Base-by-base conservation (phyloP, 2,113 vertebrate genomes). In the Chaetodon trifascialis region DNA sequence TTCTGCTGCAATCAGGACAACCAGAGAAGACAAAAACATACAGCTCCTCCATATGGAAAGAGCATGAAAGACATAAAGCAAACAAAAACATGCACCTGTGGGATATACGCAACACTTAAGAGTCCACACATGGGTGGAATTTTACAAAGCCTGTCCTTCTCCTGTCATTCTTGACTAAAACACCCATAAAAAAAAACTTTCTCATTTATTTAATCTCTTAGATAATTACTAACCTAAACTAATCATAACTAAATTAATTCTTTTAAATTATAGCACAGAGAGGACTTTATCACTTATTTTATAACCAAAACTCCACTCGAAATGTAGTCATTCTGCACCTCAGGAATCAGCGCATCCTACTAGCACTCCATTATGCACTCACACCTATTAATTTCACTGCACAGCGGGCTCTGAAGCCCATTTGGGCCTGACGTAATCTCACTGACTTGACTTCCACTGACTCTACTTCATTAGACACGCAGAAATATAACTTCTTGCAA, bases 21-120 rank as follows among this genome's bases (percentile, higher is more conserved):
- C 14, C 17, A 1, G 49, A 49, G 34, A 34, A 73, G 66, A 71
- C 65, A 19, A 65, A 78, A 30, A 83, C 84, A 73, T 84, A 73
- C 55, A 64, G 63, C 38, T 2, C 1, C 1, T 42, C 70, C 78
- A 76, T 84, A 84, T 84, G 79, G 84, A 67, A 52, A 63, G 19
- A 40, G 21, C 38, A 56, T 68, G 60, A 68, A 64, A 40, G 16
- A 74, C 44, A 64, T 15, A 25, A 66, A 62, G 52, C 60, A 72
- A 66, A 70, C 17, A 51, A 23, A 44, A 11, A 67, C 49, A 67
- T 5, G 25, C 69, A 89, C 73, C 65, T 84, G 65, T 62, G 65
- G 23, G 42, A 62, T n/a, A 17, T 30, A 30, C 30, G 5, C 66
- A 68, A 68, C 75, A 63, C 47, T 49, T 49, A 40, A 30, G 68